phyloP scores from a whole-genome alignment of 2,888 invertebrate species.

The Chymomyza caudatula region DNA sequence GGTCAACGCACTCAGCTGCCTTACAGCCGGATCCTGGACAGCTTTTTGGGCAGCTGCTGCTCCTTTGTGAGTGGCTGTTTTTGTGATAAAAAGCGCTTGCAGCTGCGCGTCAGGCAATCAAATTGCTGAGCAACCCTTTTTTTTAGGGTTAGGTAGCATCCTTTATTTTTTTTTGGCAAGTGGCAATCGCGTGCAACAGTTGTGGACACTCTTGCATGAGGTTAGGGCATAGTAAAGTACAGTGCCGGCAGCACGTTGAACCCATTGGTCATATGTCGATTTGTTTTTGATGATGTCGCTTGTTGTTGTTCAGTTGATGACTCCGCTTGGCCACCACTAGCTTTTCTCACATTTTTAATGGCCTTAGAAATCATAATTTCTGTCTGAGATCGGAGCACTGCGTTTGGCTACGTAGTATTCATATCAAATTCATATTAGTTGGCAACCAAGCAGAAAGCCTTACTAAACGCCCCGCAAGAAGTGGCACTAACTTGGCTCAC shows the following conservation, averaged over 20 bases:
- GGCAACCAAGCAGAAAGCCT: conserved; percentile 56
- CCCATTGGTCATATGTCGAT: not conserved
- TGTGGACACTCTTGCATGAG: not conserved
- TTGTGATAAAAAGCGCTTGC: conserved; percentile 13
- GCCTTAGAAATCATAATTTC: conserved; percentile 8
- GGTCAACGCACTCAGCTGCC: not conserved
- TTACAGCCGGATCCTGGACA: not conserved
- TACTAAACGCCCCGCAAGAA: conserved; percentile 33
- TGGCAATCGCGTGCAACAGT: not conserved
- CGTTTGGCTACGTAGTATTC: not conserved
- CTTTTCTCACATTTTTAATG: conserved; percentile 39
- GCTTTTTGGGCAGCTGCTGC: conserved; percentile 22
- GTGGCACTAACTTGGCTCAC: conserved; percentile 19
- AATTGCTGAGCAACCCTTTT: not conserved
- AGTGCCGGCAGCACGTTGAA: not conserved
- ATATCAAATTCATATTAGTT: conserved; percentile 48
- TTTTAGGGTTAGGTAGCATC: not conserved
- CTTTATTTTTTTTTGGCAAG: not conserved
- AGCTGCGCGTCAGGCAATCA: not conserved
- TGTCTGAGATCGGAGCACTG: not conserved
- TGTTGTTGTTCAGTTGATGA: not conserved
- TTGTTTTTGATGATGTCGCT: not conserved
- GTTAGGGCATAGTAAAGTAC: too few species aligned
- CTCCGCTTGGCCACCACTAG: not conserved
- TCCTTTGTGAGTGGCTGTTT: conserved; percentile 8